phyloP scores from a whole-genome alignment of 2,888 invertebrate genomes.

The Spicauda simplicius region DNA sequence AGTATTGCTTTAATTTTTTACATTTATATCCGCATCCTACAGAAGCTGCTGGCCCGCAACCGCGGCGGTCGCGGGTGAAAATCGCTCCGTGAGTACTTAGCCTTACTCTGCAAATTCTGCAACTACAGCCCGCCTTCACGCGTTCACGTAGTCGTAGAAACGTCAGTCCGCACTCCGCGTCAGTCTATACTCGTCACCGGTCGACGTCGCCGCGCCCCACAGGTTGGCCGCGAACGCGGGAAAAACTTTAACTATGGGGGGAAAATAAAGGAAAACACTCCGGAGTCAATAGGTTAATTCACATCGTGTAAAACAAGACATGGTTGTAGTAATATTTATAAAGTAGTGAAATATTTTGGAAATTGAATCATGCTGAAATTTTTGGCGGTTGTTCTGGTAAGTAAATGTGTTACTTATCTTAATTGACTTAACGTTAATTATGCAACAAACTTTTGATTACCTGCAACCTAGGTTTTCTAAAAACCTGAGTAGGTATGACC shows the following conservation, averaged over 20 bases:
- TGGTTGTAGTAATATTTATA: slow-evolving; percentile 38
- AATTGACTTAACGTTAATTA: too few relatives aligned
- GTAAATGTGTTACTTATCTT: slow-evolving; percentile 23
- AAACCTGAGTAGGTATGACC: too few relatives aligned
- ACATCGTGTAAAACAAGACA: slow-evolving; percentile 21
- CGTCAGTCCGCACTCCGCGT: slow-evolving; percentile 37
- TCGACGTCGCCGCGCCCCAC: slow-evolving; percentile 54
- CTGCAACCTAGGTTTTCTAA: too few relatives aligned
- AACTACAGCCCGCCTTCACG: slow-evolving; percentile 17
- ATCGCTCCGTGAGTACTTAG: too few relatives aligned
- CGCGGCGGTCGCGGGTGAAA: too few relatives aligned
- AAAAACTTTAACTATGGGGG: slow-evolving; percentile 74
- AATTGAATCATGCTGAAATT: slow-evolving; percentile 57
- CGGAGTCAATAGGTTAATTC: slow-evolving; percentile 2
- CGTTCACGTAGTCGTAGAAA: slow-evolving; percentile 32
- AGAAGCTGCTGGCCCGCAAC: too few relatives aligned
- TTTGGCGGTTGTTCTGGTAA: slow-evolving; percentile 59
- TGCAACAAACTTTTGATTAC: too few relatives aligned
- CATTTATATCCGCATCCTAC: too few relatives aligned
- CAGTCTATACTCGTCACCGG: slow-evolving; percentile 62
- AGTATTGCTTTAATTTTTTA: too few relatives aligned
- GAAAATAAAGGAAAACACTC: slow-evolving; percentile 50
- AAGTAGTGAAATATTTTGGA: slow-evolving; percentile 43
- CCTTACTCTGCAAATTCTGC: slow-evolving; percentile 21
- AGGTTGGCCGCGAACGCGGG: slow-evolving; percentile 57